These are phyloP conservation scores for Chromobotia macracanthus DNA, from an alignment of 2,797 vertebrate species.

Conservation along the genomic window DNA sequence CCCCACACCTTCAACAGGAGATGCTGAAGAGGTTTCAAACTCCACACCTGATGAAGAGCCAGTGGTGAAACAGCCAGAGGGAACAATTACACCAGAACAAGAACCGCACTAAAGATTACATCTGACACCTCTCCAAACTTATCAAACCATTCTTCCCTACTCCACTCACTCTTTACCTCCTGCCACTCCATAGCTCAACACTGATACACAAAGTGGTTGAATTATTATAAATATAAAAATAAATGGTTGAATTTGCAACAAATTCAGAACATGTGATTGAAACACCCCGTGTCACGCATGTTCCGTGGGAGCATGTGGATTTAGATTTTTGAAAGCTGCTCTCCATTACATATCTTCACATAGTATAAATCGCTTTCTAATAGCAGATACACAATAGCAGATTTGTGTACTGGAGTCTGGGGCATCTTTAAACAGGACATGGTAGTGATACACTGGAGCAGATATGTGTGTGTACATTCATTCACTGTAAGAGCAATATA, in stretches of 20 bases:
- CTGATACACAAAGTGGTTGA: not conserved
- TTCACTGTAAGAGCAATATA: not conserved
- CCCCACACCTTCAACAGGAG: conserved; percentile 64
- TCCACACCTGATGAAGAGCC: conserved; percentile 77
- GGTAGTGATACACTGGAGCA: conserved; percentile 63
- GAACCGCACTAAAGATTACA: conserved; percentile 73
- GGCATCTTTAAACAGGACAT: conserved; percentile 2
- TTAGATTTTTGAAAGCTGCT: not conserved
- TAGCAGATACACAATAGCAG: not conserved
- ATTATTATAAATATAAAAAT: no score
- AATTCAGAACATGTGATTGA: conserved; percentile 3
- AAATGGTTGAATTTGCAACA: not conserved
- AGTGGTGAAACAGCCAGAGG: conserved; percentile 74
- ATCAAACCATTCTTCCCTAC: conserved; percentile 33
- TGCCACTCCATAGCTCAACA: not conserved
- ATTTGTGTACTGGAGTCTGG: conserved; percentile 20
- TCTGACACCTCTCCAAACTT: conserved; percentile 47
- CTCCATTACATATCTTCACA: not conserved
- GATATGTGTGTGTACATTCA: conserved; percentile 37
- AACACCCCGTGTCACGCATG: not conserved
- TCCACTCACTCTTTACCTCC: not conserved
- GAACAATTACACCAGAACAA: conserved; percentile 62
- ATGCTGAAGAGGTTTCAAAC: conserved; percentile 78
- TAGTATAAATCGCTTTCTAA: conserved; percentile 11
- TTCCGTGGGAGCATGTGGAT: not conserved